These are phyloP conservation scores for Perca flavescens DNA, from an alignment of 2,113 vertebrate genomes.

Conservation along the genomic window DNA sequence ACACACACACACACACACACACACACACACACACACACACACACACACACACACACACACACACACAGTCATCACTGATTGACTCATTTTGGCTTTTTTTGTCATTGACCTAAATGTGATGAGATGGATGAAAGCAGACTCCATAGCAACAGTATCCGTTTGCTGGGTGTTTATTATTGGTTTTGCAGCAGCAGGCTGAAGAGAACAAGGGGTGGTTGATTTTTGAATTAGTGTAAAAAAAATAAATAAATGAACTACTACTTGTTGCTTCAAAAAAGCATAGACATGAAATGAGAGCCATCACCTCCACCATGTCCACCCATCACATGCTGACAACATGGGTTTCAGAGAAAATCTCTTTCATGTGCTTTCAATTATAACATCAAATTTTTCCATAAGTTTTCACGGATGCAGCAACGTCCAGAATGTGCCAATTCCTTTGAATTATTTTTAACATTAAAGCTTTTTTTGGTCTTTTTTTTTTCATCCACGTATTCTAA, in stretches of 20 bases:
- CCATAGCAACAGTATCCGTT: accelerated
- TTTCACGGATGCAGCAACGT: neutral
- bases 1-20: no score
- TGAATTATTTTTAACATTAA: no score
- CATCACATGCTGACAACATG: neutral
- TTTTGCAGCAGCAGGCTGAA: neutral
- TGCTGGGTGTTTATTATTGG: neutral
- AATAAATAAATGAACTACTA: no score
- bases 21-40: no score
- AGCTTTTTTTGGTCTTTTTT: no score
- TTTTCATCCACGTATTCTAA: neutral
- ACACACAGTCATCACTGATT: no score
- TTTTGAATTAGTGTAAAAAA: neutral
- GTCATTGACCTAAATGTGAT: neutral
- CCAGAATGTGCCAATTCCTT: neutral
- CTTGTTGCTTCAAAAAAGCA: neutral
- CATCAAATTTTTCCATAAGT: neutral
- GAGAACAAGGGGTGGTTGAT: neutral
- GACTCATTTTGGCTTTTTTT: neutral
- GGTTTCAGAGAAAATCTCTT: neutral
- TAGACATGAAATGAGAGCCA: neutral
- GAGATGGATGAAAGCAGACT: neutral
- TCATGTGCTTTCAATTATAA: conserved; percentile 2
- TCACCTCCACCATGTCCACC: neutral
- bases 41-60: no score